Evolutionary conservation across 2,113 vertebrate species (phyloP), one percentile per base, ranked within the genome.

Genomic region (Pyrgilauda ruficollis): DNA sequence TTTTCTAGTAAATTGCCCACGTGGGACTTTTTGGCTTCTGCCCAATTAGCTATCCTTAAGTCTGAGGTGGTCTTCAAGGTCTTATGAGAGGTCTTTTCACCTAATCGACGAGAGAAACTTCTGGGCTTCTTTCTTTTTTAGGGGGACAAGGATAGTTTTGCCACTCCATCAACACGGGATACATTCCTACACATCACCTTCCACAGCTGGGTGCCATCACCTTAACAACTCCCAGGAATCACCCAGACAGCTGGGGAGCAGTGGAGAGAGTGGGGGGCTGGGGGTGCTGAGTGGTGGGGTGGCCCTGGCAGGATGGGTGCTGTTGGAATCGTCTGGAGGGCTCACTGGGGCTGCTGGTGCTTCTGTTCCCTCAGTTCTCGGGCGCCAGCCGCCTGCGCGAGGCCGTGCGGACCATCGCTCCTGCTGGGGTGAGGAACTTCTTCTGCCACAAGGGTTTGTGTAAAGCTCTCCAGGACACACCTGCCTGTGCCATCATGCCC

Each of bases 291-390:
- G 17, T 39, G 7, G 7, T 33, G 53, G 20, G 43, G 28, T 10
- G 28, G 13, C 24, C n/a, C 43, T 0, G 9, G 46, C 13, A 24
- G 76, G 53, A 4, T 1, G 10, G 44, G 13, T 3, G 43, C 4
- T 58, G 52, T 18, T 21, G 49, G 5, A 37, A 46, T 33, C 3
- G 2, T 8, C 30, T 28, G 50, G 6, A 44, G 35, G 1, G 4
- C 41, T 78, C 86, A 87, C 0, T 0, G 1, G 35, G n/a, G 63
- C 55, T 78, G 62, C 44, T 15, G 10, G 10, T 13, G 13, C 37
- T 81, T 75, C 33, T 82, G 17, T 79, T 11, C 73, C 68, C 4
- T 5, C 93, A 97, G 97, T 95, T 95, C 90, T 90, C 97, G 0
- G 43, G 79, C 11, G 94, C 96, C 73, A 52, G 20, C 41, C 43